Base-by-base conservation (phyloP, 2,888 invertebrate genomes). In the Brassicogethes aeneus region DNA sequence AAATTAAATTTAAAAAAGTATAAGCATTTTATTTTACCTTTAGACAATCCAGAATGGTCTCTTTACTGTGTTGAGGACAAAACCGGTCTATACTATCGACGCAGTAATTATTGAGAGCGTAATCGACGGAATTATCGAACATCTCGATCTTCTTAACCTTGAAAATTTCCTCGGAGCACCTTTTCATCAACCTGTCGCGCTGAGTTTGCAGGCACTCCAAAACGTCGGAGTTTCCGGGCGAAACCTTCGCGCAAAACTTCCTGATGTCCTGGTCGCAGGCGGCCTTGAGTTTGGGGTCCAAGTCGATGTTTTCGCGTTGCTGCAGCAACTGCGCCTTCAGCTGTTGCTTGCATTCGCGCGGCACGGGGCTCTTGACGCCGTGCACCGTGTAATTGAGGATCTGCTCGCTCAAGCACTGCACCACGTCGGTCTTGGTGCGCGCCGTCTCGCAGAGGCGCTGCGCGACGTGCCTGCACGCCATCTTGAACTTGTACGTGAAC, bases 401-500 rank as follows among this genome's bases (percentile, higher is more conserved):
- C 47, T 87, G 84, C 65, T 90, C 87, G 69, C 95, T 95, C 46
- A 94, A 70, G 64, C 94, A 95, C 39, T 77, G 74, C 10, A 94
- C 83, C 3, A 90, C 90, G 54, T 89, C 85, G 44, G 76, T 79
- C 65, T 86, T 88, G 0, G 83, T 83, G 60, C 77, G 80, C 32
- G 85, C 81, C 48, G 75, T 77, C 5, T 75, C 74, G 65, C 82
- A 82, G 60, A 76, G 78, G 46, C 79, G 71, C 40, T 76, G 53
- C 0, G 92, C 92, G 64, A 85, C 82, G 2, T 80, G 77, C 55
- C 85, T 85, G 59, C 97, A 99, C 0, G 93, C 89, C 64, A 93
- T 82, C 69, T 95, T 93, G 66, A 99, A 97, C 66, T 91, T 91
- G 57, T 85, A 86, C 1, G 88, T 90, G 64, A 96, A 97, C 56